These are phyloP conservation scores for Altica lythri DNA, from an alignment of 2,888 invertebrate species.

Conservation along the genomic window DNA sequence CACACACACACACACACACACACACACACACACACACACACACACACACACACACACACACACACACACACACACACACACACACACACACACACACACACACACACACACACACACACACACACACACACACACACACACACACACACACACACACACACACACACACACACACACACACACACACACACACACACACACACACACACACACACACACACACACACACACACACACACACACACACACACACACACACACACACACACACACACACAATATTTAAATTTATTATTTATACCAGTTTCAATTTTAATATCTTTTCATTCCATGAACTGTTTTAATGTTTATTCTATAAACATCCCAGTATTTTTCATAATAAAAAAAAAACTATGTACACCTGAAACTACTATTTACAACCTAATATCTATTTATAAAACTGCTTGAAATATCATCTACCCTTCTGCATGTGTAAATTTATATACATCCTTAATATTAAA, in stretches of 20 bases:
- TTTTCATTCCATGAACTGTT: too few species aligned
- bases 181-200: not conserved
- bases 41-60: slow-evolving; percentile 16
- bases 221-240: not conserved
- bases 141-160: not conserved
- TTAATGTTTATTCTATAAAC: too few species aligned
- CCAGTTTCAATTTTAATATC: too few species aligned
- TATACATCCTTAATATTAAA: too few species aligned
- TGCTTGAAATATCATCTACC: too few species aligned
- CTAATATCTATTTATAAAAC: too few species aligned
- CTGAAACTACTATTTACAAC: too few species aligned
- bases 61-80: slow-evolving; percentile 8
- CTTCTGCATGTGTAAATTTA: too few species aligned
- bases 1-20: slow-evolving; percentile 17
- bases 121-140: not conserved
- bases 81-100: not conserved
- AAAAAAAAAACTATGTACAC: too few species aligned
- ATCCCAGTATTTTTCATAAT: too few species aligned
- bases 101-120: not conserved
- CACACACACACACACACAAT: not conserved
- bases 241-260: not conserved
- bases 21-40: slow-evolving; percentile 17
- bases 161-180: not conserved
- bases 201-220: not conserved
- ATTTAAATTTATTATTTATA: too few species aligned